Evolutionary conservation across 35 echinoderm and acorn worm species (phyloP).

Genomic region (Eucidaris tribuloides): DNA sequence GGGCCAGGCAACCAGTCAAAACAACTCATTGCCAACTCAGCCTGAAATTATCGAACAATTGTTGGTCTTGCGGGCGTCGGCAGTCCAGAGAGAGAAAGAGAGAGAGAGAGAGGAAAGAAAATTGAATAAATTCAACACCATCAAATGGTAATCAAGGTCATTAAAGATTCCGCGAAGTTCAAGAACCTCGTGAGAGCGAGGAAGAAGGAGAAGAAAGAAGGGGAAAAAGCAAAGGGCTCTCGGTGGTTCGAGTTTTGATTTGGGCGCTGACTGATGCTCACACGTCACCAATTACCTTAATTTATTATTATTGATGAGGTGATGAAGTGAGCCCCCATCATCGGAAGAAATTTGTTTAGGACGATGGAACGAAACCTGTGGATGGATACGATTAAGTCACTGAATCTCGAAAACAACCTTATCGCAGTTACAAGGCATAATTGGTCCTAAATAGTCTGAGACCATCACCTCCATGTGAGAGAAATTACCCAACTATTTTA

Average conservation of each 20-base stretch:
- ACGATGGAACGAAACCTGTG: no score
- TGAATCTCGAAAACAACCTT: no score
- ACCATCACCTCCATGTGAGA: no score
- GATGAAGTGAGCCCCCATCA: neutral
- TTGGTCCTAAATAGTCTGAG: no score
- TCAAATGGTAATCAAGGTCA: neutral
- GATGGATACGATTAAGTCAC: no score
- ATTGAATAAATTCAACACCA: constrained; percentile 3
- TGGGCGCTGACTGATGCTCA: neutral
- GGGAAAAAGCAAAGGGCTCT: neutral
- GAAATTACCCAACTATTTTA: no score
- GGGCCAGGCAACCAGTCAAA: no score
- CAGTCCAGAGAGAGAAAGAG: neutral
- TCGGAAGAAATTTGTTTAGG: constrained; percentile 4
- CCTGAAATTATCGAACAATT: no score
- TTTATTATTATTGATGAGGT: constrained; percentile 3
- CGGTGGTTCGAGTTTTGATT: neutral
- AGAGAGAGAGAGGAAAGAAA: neutral
- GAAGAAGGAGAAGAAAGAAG: neutral
- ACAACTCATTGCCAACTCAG: no score
- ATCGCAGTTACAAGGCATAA: no score
- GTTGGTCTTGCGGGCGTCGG: no score
- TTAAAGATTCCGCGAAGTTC: neutral
- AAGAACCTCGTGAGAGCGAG: neutral
- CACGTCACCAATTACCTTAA: constrained; percentile 21